Base-by-base conservation (phyloP, 92 coral and sea anemone species). In the Galaxea fascicularis region DNA sequence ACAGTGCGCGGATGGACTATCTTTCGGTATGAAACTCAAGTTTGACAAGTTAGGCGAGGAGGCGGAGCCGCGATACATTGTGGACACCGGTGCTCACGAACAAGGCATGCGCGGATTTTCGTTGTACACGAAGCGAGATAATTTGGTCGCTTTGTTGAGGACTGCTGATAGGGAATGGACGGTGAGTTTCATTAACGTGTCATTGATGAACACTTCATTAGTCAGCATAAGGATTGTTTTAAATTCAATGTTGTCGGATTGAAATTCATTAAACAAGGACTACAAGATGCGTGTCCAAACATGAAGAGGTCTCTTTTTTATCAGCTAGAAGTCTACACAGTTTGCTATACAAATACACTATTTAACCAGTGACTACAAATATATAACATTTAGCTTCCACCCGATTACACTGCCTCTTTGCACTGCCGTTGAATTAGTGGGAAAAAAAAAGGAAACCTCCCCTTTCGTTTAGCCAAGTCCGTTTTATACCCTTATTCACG, bases 11-110 rank as follows among this genome's bases (percentile, higher is more conserved):
- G 81, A 82, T 10, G 99, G 99, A 8, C 88, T 96, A 51, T 88
- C 96, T 52, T 79, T 94, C 52, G 98, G 96, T 2, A 87, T 90
- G 10, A 96, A 96, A 78, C 88, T 96, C 47, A 90, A 71, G 73
- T 78, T 96, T 41, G 93, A 65, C 24, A 81, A 82, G 31, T 74
- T 82, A 45, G 89, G 64, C 51, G 83, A 73, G n/a, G 71, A 88
- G 35, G 83, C 87, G 56, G 93, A 87, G 77, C 98, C 94, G 84
- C 88, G 92, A 67, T 92, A 82, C 74, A 92, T 96, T 30, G 81
- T 96, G 73, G 98, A 96, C 93, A 96, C 93, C 29, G 99, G 99
- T 52, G 96, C 98, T 0, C 93, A 89, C 75, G 74, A 65, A n/a
- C 77, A 65, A 82, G 80, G 85, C 79, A 94, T 88, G 84, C 95